phyloP scores from a whole-genome alignment of 2,113 vertebrate species.

The Pseudopodoces humilis region DNA sequence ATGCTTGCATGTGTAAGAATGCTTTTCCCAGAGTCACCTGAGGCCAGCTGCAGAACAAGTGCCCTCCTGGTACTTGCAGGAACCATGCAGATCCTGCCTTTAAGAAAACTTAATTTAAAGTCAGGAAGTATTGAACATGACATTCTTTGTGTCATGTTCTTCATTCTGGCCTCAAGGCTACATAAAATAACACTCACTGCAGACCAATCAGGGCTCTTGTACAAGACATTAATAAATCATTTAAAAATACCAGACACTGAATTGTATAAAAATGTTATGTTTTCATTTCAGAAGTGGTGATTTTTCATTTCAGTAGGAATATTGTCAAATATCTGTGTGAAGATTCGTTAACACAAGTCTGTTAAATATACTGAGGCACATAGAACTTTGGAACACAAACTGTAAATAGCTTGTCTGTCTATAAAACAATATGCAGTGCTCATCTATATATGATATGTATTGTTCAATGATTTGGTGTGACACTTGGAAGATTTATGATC shows the following conservation, averaged over 20 bases:
- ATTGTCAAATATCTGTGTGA: neutral
- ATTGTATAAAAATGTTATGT: neutral
- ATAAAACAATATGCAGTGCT: neutral
- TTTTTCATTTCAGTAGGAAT: neutral
- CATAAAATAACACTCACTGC: neutral
- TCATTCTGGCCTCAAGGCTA: neutral
- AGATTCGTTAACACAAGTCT: neutral
- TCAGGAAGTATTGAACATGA: neutral
- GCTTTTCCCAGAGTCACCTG: neutral
- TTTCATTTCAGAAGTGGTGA: neutral
- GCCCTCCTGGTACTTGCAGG: neutral
- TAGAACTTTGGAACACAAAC: neutral
- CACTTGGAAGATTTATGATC: neutral
- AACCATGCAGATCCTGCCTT: neutral
- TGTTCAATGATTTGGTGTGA: neutral
- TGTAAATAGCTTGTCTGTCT: neutral
- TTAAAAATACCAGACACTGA: neutral
- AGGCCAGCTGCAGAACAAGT: neutral
- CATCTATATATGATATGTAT: neutral
- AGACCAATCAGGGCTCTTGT: neutral
- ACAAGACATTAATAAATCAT: neutral
- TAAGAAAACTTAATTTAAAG: neutral
- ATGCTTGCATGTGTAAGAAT: neutral
- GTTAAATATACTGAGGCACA: neutral
- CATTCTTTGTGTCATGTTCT: neutral